A percentile compares a stretch with the other conserved stretches of the same genome.
phyloP scores from a whole-genome alignment of 2,888 invertebrate genomes.

The Agrotis exclamationis region DNA sequence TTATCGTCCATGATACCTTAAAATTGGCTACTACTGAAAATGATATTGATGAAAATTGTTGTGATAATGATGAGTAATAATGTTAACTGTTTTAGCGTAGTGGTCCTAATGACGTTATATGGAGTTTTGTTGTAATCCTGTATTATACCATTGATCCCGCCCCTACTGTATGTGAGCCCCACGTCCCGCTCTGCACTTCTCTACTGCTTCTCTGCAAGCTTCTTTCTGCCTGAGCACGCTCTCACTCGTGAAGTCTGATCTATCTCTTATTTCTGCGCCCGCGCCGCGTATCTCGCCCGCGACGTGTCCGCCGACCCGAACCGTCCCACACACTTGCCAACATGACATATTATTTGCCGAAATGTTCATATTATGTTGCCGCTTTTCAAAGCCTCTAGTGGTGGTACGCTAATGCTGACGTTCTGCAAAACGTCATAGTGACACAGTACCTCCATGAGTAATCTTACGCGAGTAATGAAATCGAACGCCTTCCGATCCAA shows the following conservation, averaged over 20 bases:
- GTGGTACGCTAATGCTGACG: constrained; percentile 79
- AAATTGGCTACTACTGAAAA: constrained; percentile 63
- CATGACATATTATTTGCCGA: constrained; percentile 84
- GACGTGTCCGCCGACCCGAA: constrained; percentile 76
- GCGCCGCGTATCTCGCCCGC: constrained; percentile 78
- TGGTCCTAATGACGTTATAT: constrained; percentile 79
- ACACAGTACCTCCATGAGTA: constrained; percentile 53
- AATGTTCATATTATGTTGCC: constrained; percentile 86
- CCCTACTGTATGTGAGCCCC: constrained; percentile 89
- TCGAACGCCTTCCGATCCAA: constrained; percentile 56
- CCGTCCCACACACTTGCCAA: constrained; percentile 78
- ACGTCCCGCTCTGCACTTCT: constrained; percentile 91
- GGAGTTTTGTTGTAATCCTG: constrained; percentile 89
- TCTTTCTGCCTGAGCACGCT: constrained; percentile 91
- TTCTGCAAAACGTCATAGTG: constrained; percentile 56
- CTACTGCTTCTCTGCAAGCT: constrained; percentile 91
- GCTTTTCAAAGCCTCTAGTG: constrained; percentile 87
- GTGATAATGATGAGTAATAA: constrained; percentile 70
- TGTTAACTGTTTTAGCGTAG: constrained; percentile 83
- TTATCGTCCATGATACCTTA: constrained; percentile 45
- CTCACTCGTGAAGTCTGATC: constrained; percentile 84
- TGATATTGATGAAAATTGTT: constrained; percentile 44
- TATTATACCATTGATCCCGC: constrained; percentile 88
- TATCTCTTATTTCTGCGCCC: constrained; percentile 80
- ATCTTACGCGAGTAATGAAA: constrained; percentile 52